Conservation (phyloP, 2,113 vertebrate species). For the Syngnathoides biaculeatus region DNA sequence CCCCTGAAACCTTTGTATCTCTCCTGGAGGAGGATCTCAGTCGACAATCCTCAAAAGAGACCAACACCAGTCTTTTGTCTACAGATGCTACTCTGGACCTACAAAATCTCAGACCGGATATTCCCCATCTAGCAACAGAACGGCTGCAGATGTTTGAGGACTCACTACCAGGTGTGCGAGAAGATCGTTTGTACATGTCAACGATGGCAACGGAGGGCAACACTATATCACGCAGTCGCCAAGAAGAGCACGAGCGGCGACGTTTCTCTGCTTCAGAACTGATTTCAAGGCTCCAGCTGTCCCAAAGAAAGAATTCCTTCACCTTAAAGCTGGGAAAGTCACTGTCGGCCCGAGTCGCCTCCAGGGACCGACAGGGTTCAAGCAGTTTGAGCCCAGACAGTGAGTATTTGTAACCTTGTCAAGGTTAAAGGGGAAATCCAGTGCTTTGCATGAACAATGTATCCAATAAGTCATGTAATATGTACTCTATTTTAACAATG, state of each 20-base stretch:
- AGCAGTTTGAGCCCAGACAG: constrained; percentile 57
- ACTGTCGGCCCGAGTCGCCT: constrained; percentile 72
- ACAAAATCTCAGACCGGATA: constrained; percentile 28
- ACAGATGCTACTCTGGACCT: constrained; percentile 35
- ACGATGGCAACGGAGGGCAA: constrained; percentile 17
- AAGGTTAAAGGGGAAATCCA: too few species aligned
- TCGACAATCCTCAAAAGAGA: constrained; percentile 60
- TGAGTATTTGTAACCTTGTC: constrained; percentile 60
- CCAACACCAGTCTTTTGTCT: constrained; percentile 39
- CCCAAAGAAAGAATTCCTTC: constrained; percentile 78
- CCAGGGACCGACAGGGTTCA: constrained; percentile 65
- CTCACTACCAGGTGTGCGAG: constrained; percentile 24
- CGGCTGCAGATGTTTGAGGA: constrained; percentile 60
- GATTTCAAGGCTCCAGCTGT: constrained; percentile 84
- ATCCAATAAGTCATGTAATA: too few species aligned
- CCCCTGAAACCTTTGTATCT: constrained; percentile 73
- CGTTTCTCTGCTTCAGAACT: constrained; percentile 88
- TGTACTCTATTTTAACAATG: too few species aligned
- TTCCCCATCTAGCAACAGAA: constrained; percentile 43
- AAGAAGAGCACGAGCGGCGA: constrained; percentile 76
- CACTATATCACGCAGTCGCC: constrained; percentile 33
- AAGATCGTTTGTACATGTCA: constrained; percentile 26
- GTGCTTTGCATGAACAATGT: too few species aligned
- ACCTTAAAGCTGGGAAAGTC: constrained; percentile 82
- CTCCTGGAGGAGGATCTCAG: constrained; percentile 73